Conservation (phyloP, 2,888 invertebrate species). For the Scaptomyza reducta region DNA sequence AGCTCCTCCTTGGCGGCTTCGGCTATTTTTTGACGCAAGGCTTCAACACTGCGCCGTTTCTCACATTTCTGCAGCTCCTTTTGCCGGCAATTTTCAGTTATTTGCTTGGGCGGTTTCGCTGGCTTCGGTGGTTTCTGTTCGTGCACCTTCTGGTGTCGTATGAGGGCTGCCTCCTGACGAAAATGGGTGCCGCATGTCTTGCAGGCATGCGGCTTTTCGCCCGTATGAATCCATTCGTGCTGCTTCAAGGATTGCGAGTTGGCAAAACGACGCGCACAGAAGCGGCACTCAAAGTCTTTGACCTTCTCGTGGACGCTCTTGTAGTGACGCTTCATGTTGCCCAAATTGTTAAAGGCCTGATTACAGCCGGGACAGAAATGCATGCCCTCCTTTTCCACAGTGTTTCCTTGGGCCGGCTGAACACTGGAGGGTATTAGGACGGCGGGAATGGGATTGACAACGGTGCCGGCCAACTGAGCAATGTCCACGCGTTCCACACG, state of each 20-base stretch:
- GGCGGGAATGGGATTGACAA: conserved; percentile 78
- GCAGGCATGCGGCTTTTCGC: conserved; percentile 82
- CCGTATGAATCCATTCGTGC: conserved; percentile 83
- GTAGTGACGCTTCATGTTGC: conserved; percentile 82
- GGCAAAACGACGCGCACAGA: conserved; percentile 81
- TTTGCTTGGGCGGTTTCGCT: conserved; percentile 46
- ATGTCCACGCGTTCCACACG: conserved; percentile 81
- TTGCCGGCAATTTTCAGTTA: conserved; percentile 62
- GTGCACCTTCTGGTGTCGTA: conserved; percentile 82
- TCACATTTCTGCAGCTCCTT: conserved; percentile 75
- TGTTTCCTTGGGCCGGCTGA: conserved; percentile 62
- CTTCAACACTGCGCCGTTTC: conserved; percentile 67
- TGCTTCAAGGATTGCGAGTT: conserved; percentile 83
- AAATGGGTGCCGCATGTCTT: conserved; percentile 78
- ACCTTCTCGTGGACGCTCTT: conserved; percentile 83
- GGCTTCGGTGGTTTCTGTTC: conserved; percentile 60
- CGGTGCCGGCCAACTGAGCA: conserved; percentile 78
- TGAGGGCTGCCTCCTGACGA: conserved; percentile 81
- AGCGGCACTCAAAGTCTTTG: conserved; percentile 81
- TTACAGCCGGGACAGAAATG: conserved; percentile 80
- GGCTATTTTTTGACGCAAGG: conserved; percentile 72
- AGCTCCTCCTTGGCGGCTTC: conserved; percentile 77
- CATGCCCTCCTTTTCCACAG: conserved; percentile 80
- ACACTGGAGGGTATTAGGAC: conserved; percentile 62
- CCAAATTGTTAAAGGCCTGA: conserved; percentile 81